These are phyloP conservation scores for Hydriomena furcata DNA, from an alignment of 2,888 invertebrate species.

Conservation along the genomic window DNA sequence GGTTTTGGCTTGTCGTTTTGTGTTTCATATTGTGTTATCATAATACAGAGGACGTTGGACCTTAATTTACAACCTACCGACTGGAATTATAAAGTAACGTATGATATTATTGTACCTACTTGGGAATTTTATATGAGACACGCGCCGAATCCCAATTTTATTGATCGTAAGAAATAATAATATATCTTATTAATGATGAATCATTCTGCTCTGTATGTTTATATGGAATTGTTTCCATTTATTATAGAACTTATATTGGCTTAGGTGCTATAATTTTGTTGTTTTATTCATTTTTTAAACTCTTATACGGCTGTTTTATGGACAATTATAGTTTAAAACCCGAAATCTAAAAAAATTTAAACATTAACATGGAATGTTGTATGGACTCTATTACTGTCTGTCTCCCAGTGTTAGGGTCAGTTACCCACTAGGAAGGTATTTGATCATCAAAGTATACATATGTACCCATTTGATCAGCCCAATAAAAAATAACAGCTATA, in stretches of 20 bases:
- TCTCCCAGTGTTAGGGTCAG: no score
- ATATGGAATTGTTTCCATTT: constrained; percentile 7
- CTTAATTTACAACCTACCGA: constrained; percentile 14
- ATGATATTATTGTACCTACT: neutral
- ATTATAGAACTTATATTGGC: neutral
- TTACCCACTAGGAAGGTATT: no score
- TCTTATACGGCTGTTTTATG: neutral
- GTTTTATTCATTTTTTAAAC: neutral
- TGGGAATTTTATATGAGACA: neutral
- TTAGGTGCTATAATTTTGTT: neutral
- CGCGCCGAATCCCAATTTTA: constrained; percentile 3
- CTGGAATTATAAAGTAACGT: constrained; percentile 3
- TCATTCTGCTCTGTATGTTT: constrained; percentile 4
- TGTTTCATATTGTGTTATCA: constrained; percentile 18
- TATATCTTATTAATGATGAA: constrained; percentile 1
- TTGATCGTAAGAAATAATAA: constrained; percentile 10
- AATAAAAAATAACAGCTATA: no score
- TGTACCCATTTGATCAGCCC: no score
- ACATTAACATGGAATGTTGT: neutral
- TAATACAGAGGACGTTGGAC: constrained; percentile 21
- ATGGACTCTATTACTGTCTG: no score
- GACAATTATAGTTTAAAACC: neutral
- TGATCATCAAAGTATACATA: no score
- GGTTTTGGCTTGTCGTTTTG: constrained; percentile 26
- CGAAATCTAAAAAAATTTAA: neutral